These are phyloP conservation scores for Brachionus sp. DNA, from an alignment of 1,140 invertebrate genomes.

Conservation along the genomic window DNA sequence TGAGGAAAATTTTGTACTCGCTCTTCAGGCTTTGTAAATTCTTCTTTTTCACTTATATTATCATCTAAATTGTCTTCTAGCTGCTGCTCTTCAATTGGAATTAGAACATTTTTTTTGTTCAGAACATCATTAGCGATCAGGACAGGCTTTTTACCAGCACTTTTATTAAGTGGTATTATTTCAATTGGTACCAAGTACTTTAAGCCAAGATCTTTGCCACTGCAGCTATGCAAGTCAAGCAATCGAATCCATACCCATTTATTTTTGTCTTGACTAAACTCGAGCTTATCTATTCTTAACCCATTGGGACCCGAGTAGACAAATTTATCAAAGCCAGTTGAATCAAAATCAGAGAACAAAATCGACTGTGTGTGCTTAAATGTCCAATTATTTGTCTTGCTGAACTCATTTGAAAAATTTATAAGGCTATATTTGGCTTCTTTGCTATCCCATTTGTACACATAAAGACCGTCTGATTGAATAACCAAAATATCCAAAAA, in stretches of 20 bases:
- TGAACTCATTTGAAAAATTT: neutral
- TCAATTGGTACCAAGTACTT: slow-evolving; percentile 12
- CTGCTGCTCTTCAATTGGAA: neutral
- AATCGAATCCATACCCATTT: neutral
- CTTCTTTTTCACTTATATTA: neutral
- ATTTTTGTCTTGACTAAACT: neutral
- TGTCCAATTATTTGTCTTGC: neutral
- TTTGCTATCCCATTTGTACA: neutral
- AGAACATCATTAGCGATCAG: neutral
- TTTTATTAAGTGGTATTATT: slow-evolving; percentile 4
- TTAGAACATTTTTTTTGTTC: neutral
- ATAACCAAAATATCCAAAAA: neutral
- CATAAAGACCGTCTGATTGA: slow-evolving; percentile 1
- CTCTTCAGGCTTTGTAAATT: neutral
- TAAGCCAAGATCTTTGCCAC: neutral
- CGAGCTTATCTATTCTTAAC: neutral
- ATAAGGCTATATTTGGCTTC: neutral
- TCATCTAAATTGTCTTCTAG: neutral
- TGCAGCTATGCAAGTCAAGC: neutral
- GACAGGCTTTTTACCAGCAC: neutral
- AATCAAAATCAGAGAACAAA: slow-evolving; percentile 25
- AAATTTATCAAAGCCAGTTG: slow-evolving; percentile 12
- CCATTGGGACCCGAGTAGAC: neutral
- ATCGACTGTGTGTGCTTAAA: neutral
- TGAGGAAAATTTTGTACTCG: neutral